Base-by-base conservation (phyloP, 2,797 vertebrate species). In the Hemitrygon akajei region DNA sequence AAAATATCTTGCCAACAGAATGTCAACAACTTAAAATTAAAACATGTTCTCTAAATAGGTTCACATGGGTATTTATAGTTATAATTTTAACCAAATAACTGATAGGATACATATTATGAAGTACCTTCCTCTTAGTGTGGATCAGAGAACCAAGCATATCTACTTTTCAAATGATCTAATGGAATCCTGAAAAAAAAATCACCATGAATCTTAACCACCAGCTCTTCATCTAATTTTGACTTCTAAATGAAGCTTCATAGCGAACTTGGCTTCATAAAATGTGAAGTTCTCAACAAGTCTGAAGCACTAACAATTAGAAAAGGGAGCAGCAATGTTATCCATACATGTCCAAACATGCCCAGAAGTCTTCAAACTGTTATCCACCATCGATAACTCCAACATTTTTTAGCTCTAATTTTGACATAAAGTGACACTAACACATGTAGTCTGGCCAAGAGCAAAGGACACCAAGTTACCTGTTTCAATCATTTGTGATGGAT, bases 341-440 rank as follows among this genome's bases (percentile, higher is more conserved):
- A 22, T 40, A 56, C 91, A 75, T 73, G 91, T 18, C 71, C 91
- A 56, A n/a, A 76, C 91, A 93, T 93, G 91, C 73, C 91, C 37
- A 20, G 40, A 75, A 30, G 7, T 30, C 91, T 75, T 47, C 27
- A 34, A 56, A 5, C 9, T 58, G 7, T 56, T 56, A 20, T 25
- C 12, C 69, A 91, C 63, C 20, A 20, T 25, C 37, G 3, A 14
- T 89, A 89, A 69, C 71, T 30, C n/a, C 66, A 75, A 73, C 37
- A 10, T 75, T 75, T 47, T 75, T 92, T 75, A 40, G 11, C 5
- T 75, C 47, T 11, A 11, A 37, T 20, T 93, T 76, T n/a, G 22
- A 14, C 71, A 93, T 71, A 91, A 9, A 66, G 75, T 27, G 22
- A 20, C 37, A 47, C 4, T 47, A 47, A 73, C 22, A 56, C 40